These are phyloP conservation scores for Axea sp. DNA, from an alignment of 2,888 invertebrate species.

Conservation along the genomic window DNA sequence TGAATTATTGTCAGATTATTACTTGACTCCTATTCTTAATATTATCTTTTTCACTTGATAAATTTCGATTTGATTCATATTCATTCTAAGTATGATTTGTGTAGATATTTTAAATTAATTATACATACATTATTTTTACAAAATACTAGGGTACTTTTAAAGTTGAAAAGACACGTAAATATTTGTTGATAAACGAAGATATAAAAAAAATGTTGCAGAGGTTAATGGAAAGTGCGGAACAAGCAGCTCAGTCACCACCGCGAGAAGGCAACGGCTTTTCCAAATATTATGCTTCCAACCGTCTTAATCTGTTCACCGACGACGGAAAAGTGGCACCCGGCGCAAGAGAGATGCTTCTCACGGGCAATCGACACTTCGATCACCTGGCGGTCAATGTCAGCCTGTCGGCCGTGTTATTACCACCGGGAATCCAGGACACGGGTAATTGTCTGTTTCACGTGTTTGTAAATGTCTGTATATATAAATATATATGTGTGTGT, in stretches of 20 bases:
- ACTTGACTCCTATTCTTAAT: too few species aligned
- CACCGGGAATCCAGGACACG: conserved; percentile 87
- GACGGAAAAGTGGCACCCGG: conserved; percentile 87
- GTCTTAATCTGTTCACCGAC: conserved; percentile 87
- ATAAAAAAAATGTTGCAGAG: conserved; percentile 82
- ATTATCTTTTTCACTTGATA: too few species aligned
- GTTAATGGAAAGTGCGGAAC: conserved; percentile 94
- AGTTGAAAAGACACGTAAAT: not conserved
- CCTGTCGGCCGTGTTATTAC: conserved; percentile 93
- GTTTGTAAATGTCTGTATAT: conserved; percentile 11
- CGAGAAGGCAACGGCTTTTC: conserved; percentile 82
- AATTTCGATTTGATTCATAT: too few species aligned
- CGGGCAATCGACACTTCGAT: conserved; percentile 91
- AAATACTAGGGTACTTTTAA: too few species aligned
- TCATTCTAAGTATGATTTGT: too few species aligned
- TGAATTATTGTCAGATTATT: too few species aligned
- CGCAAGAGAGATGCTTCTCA: conserved; percentile 86
- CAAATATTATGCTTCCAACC: conserved; percentile 90
- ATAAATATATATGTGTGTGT: conserved; percentile 12
- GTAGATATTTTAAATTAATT: too few species aligned
- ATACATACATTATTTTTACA: too few species aligned
- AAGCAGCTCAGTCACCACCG: conserved; percentile 86
- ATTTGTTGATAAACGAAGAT: too few species aligned
- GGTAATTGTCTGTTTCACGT: conserved; percentile 79
- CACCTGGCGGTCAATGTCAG: conserved; percentile 91